Evolutionary conservation across 1,140 invertebrate genomes (phyloP).

Genomic region (Solenopsis fugax): DNA sequence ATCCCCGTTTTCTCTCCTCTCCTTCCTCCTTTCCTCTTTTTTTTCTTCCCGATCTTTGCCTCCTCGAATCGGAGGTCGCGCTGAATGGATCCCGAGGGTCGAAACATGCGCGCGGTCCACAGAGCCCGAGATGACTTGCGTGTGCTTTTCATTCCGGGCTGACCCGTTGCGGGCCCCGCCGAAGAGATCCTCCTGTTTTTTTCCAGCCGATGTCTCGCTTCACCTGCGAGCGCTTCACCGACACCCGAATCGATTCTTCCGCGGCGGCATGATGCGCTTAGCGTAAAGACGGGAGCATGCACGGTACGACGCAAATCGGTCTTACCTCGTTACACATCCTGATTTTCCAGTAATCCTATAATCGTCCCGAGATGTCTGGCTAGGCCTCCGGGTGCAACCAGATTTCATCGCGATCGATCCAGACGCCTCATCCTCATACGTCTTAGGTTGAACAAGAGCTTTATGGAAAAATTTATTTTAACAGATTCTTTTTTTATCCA

Average conservation of each 20-base stretch:
- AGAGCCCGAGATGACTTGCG: constrained; percentile 46
- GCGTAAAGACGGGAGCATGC: not conserved
- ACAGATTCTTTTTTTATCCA: not conserved
- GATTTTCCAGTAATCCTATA: constrained; percentile 42
- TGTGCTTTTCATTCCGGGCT: constrained; percentile 35
- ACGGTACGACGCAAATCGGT: not conserved
- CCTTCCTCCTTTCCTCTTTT: constrained; percentile 2
- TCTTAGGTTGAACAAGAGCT: not conserved
- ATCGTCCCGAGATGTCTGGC: constrained; percentile 22
- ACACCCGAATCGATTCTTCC: constrained; percentile 39
- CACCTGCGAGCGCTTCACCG: constrained; percentile 40
- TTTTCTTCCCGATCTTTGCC: constrained; percentile 31
- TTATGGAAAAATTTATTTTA: not conserved
- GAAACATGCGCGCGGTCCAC: constrained; percentile 34
- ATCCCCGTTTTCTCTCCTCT: constrained; percentile 61
- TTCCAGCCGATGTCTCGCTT: constrained; percentile 39
- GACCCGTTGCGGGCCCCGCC: constrained; percentile 32
- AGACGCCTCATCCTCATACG: not conserved
- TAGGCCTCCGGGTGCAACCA: not conserved
- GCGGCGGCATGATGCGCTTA: constrained; percentile 31
- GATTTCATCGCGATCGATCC: constrained; percentile 24
- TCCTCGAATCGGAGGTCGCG: constrained; percentile 49
- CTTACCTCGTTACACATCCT: constrained; percentile 46
- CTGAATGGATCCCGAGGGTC: constrained; percentile 24
- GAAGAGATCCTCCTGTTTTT: constrained; percentile 6